These are phyloP conservation scores for Episyrphus balteatus DNA, from an alignment of 1,140 invertebrate species.

Conservation along the genomic window DNA sequence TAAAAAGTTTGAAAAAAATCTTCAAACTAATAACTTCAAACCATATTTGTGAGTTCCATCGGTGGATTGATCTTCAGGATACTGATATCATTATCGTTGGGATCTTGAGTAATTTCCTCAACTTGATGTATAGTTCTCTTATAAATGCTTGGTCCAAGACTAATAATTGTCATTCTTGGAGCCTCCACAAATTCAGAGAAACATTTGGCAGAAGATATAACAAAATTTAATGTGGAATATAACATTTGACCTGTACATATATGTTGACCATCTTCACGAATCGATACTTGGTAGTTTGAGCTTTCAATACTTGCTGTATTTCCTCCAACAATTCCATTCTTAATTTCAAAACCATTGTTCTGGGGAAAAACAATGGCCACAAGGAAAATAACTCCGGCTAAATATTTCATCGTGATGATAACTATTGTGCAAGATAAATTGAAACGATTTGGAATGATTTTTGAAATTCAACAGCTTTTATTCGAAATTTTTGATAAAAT, in stretches of 20 bases:
- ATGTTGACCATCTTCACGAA: conserved; percentile 31
- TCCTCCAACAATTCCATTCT: conserved; percentile 38
- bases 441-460: too few species aligned
- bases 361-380: too few species aligned
- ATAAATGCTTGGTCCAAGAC: background rate
- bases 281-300: conserved; percentile 43
- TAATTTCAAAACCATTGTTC: too few species aligned
- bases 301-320: conserved; percentile 36
- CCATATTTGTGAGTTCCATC: background rate
- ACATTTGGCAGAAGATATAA: conserved; percentile 46
- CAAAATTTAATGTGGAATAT: conserved; percentile 23
- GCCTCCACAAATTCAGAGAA: background rate
- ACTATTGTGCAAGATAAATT: too few species aligned
- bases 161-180: background rate
- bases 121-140: background rate
- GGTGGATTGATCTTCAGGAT: background rate
- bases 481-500: too few species aligned
- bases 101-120: background rate
- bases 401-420: too few species aligned
- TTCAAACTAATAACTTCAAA: too few species aligned
- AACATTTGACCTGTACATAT: conserved; percentile 43
- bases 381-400: too few species aligned
- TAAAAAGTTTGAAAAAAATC: too few species aligned
- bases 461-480: too few species aligned
- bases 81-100: background rate